A percentile compares a stretch with the other conserved stretches of the same genome.
Evolutionary conservation across 2,113 vertebrate genomes (phyloP).

Genomic region (Pelmatolapia mariae): DNA sequence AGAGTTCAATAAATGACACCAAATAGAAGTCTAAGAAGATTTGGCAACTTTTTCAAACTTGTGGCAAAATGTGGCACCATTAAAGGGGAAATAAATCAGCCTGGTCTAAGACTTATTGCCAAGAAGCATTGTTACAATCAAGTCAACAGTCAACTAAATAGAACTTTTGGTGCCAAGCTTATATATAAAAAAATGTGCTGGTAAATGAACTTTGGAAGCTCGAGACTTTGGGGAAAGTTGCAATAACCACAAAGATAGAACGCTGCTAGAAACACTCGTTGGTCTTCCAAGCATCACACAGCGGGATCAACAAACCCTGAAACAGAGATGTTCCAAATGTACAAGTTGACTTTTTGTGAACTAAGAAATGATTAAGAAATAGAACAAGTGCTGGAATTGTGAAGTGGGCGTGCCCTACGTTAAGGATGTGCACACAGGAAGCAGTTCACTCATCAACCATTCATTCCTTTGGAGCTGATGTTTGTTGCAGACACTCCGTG

Average conservation of each 20-base stretch:
- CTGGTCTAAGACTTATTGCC: neutral
- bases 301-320: neutral
- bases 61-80: neutral
- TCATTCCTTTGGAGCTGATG: neutral
- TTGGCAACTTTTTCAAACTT: neutral
- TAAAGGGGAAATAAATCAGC: neutral
- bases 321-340: neutral
- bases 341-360: neutral
- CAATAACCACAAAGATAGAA: neutral
- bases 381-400: neutral
- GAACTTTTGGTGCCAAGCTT: neutral
- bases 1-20: neutral
- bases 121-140: neutral
- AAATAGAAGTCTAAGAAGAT: neutral
- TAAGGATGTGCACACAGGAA: neutral
- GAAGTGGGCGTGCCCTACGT: neutral
- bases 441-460: neutral
- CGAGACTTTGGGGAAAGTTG: neutral
- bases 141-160: neutral
- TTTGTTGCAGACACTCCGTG: accelerated
- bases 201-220: neutral
- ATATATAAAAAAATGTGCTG: neutral
- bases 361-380: neutral
- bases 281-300: neutral
- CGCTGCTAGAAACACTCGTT: neutral